A percentile compares a stretch with the other conserved stretches of the same genome.
Conservation (phyloP, 2,797 vertebrate species). For the Epinephelus malabaricus region DNA sequence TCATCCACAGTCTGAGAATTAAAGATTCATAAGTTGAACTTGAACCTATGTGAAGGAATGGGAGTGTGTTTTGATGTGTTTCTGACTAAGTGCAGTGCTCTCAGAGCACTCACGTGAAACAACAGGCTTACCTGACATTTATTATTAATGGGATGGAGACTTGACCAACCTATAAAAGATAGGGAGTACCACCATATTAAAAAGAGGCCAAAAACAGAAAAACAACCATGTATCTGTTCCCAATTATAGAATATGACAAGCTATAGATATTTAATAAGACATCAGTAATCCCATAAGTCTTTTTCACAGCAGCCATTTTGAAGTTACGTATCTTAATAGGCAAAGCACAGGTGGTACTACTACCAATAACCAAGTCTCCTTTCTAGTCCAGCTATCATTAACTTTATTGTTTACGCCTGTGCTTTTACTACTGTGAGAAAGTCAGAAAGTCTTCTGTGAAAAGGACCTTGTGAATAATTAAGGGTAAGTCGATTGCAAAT, state of each 20-base stretch:
- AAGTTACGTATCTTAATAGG: neutral
- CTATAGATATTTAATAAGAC: neutral
- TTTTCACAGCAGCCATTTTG: neutral
- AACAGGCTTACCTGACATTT: conserved; percentile 44
- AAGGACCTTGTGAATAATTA: neutral
- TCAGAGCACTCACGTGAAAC: conserved; percentile 30
- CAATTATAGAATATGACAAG: neutral
- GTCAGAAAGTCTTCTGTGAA: neutral
- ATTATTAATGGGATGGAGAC: conserved; percentile 52
- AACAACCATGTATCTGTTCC: neutral
- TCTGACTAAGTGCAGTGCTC: conserved; percentile 31
- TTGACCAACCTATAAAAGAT: conserved; percentile 2
- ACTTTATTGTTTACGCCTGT: neutral
- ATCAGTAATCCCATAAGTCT: neutral
- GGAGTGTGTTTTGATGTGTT: conserved; percentile 34
- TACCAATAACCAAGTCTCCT: neutral
- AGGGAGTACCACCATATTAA: neutral
- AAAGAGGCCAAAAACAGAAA: conserved; percentile 1
- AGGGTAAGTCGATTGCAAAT: neutral
- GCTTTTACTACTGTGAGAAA: neutral
- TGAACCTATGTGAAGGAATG: conserved; percentile 8
- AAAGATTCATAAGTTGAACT: conserved; percentile 57
- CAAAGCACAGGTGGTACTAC: neutral
- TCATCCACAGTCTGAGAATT: conserved; percentile 45
- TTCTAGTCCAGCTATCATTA: neutral